phyloP scores from a whole-genome alignment of 2,888 invertebrate genomes.

The Cantharis rufa region DNA sequence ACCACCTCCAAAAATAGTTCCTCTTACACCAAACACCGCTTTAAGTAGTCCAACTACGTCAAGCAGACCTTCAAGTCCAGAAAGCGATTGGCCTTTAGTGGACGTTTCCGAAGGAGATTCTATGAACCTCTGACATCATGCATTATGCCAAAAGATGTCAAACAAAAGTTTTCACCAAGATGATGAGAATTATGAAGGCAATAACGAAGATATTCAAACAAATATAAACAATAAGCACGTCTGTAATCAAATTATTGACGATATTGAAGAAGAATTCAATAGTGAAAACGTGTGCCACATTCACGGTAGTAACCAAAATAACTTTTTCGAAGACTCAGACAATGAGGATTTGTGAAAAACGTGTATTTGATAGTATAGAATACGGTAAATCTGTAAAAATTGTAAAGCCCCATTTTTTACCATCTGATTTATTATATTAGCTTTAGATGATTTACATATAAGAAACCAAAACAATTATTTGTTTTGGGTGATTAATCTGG shows the following conservation, averaged over 20 bases:
- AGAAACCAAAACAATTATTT: not conserved
- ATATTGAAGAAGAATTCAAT: constrained; percentile 18
- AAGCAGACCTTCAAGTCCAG: constrained; percentile 48
- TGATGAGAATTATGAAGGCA: not conserved
- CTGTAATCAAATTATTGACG: constrained; percentile 20
- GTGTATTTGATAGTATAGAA: not conserved
- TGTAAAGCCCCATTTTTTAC: not conserved
- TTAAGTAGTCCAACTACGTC: constrained; percentile 36
- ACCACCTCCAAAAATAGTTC: constrained; percentile 50
- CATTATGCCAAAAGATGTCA: constrained; percentile 27
- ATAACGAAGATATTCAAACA: not conserved
- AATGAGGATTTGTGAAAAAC: constrained; percentile 22
- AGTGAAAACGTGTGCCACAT: constrained; percentile 23
- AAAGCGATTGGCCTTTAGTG: constrained; percentile 55
- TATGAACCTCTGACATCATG: constrained; percentile 40
- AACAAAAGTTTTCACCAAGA: constrained; percentile 5
- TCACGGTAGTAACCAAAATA: constrained; percentile 16
- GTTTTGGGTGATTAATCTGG: not conserved
- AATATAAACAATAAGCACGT: constrained; percentile 18
- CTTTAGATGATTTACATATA: not conserved
- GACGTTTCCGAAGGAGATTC: constrained; percentile 44
- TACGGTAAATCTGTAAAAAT: not conserved
- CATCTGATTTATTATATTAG: not conserved
- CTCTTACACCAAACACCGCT: constrained; percentile 42
- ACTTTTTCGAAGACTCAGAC: constrained; percentile 8